Percentiles rank a stretch among this genome's conserved stretches.
Conservation (phyloP, 2,797 vertebrate species). For the Yasuhikotakia modesta region DNA sequence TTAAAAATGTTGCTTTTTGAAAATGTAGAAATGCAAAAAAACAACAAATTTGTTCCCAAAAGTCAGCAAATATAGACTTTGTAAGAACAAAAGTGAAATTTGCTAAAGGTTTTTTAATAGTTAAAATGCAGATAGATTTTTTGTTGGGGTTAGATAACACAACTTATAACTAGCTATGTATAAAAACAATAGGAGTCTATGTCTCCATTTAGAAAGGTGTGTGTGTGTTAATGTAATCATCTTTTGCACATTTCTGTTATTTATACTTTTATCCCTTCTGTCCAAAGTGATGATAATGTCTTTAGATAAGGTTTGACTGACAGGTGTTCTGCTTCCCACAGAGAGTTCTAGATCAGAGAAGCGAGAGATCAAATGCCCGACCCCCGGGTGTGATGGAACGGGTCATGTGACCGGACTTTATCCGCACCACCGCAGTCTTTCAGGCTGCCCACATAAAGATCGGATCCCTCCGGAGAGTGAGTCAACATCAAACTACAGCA, state of each 20-base stretch:
- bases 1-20: too few relatives aligned
- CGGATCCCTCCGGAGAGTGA: slow-evolving; percentile 98
- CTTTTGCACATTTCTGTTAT: slow-evolving; percentile 18
- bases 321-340: slow-evolving; percentile 62
- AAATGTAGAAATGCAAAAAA: too few relatives aligned
- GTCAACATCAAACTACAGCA: slow-evolving; percentile 64
- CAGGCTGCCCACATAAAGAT: slow-evolving; percentile 98
- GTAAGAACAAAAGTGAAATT: too few relatives aligned
- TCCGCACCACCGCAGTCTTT: slow-evolving; percentile 96
- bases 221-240: background rate
- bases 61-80: too few relatives aligned
- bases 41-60: too few relatives aligned
- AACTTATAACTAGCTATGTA: too few relatives aligned
- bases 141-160: too few relatives aligned
- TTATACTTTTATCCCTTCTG: too few relatives aligned
- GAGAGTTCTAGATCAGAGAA: slow-evolving; percentile 92
- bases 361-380: slow-evolving; percentile 96
- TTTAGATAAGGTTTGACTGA: slow-evolving; percentile 49
- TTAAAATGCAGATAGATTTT: too few relatives aligned
- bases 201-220: too few relatives aligned
- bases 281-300: slow-evolving; percentile 23
- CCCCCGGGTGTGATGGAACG: slow-evolving; percentile 94
- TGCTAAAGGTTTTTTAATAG: too few relatives aligned
- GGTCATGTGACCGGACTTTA: slow-evolving; percentile 97
- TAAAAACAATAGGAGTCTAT: too few relatives aligned